Evolutionary conservation across 2,888 invertebrate genomes (phyloP), one percentile per base, ranked within the genome.

Genomic region (Hydraecia micacea): DNA sequence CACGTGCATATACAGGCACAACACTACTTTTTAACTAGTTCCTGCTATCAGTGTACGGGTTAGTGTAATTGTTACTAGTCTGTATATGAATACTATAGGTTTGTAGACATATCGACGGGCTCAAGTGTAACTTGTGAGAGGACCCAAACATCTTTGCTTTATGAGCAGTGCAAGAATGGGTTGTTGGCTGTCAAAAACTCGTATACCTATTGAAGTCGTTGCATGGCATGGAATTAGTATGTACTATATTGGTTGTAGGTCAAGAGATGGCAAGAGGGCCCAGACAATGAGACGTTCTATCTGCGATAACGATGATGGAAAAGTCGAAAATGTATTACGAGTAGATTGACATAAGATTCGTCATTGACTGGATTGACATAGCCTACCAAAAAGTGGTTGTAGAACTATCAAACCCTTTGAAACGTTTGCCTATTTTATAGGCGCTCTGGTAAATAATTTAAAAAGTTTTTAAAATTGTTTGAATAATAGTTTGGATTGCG

Each of bases 1-100:
- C 91, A 91, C 91, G 90, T 91, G 91, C 91, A 90, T 91, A 90
- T 89, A 90, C 86, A 87, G 75, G 66, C 72, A 68, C 83, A 86
- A 78, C 75, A 75, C 73, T 78, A 79, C 80, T 84, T 88, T 88
- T 84, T 81, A 87, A 86, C 82, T 84, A 84, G 84, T 81, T 86
- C 62, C 75, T 21, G 70, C 70, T 75, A 84, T 85, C 75, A 68
- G 67, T 65, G n/a, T 49, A 49, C 15, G 36, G 65, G 36, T 66
- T 69, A 49, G 72, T 55, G 65, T 77, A 73, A 84, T 75, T 79
- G 79, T 65, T 76, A 68, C 52, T 77, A n/a, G 36, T 67, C 60
- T 71, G 69, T 62, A 52, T 25, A 21, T 28, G 0, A 28, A 42
- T 46, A 18, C 36, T 32, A 46, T 25, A 36, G 28, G 46, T 32